Evolutionary conservation across 2,113 vertebrate genomes (phyloP).

Genomic region (Xenus cinereus): DNA sequence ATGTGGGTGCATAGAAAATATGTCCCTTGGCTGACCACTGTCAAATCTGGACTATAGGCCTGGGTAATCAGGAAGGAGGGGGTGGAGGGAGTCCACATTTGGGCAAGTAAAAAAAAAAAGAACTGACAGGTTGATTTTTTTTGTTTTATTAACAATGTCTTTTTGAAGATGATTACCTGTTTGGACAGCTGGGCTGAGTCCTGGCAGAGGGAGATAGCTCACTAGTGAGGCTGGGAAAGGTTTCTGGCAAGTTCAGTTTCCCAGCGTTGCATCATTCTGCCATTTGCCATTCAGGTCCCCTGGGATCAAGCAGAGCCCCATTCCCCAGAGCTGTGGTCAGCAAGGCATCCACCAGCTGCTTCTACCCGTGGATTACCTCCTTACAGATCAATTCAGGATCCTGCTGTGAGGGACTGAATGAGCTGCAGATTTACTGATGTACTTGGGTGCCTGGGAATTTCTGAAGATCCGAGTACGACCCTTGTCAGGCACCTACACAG

Average conservation of each 20-base stretch:
- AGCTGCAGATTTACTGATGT: neutral
- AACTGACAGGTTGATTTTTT: neutral
- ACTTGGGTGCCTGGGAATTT: neutral
- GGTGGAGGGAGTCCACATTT: neutral
- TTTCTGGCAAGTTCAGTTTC: neutral
- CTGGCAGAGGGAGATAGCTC: neutral
- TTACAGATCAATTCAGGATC: neutral
- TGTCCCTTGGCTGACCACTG: neutral
- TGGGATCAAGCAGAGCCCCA: neutral
- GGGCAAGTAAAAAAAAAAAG: neutral
- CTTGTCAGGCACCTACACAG: neutral
- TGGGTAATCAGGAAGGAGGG: neutral
- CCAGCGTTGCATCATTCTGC: neutral
- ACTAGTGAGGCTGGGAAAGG: neutral
- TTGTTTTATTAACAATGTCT: neutral
- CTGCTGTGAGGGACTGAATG: neutral
- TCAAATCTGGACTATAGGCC: neutral
- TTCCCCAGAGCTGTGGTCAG: neutral
- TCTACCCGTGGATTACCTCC: neutral
- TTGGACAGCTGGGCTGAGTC: neutral
- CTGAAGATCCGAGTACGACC: neutral
- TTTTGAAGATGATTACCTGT: neutral
- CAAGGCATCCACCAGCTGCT: neutral
- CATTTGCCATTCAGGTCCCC: neutral
- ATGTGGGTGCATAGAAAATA: neutral